A percentile compares a stretch with the other conserved stretches of the same genome.
phyloP scores from a whole-genome alignment of 64 coral and sea anemone genomes.

The Stylophora pistillata region DNA sequence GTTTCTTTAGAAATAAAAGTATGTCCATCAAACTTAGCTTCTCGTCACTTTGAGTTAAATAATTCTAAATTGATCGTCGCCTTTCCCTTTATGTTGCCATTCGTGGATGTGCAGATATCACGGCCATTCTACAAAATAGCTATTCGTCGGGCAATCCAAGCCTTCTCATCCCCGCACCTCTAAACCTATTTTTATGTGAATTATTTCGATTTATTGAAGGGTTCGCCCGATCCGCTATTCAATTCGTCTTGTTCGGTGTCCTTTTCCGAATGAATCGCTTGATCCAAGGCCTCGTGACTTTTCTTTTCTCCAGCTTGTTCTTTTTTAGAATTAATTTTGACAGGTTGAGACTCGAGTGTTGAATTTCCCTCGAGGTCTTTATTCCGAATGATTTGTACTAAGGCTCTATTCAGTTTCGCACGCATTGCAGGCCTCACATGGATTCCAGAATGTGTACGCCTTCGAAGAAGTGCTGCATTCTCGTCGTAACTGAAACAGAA shows the following conservation, averaged over 20 bases:
- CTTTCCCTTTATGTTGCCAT: too few relatives aligned
- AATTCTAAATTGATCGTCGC: too few relatives aligned
- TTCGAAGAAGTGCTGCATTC: constrained; percentile 24
- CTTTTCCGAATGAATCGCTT: background rate
- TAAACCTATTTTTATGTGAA: too few relatives aligned
- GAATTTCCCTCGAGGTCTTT: background rate
- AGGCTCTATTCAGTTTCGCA: constrained; percentile 26
- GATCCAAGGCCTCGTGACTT: background rate
- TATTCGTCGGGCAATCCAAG: too few relatives aligned
- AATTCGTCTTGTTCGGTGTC: background rate
- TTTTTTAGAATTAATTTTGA: background rate
- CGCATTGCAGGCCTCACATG: background rate
- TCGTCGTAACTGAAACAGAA: constrained; percentile 9
- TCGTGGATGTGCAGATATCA: too few relatives aligned
- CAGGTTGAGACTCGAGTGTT: background rate
- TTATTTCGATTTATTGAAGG: background rate
- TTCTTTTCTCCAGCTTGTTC: background rate
- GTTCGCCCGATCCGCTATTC: background rate
- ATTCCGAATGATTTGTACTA: constrained; percentile 32
- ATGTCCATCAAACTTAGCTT: too few relatives aligned
- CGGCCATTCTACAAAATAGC: too few relatives aligned
- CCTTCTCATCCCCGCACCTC: too few relatives aligned
- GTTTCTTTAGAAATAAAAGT: too few relatives aligned
- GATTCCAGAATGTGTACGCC: background rate
- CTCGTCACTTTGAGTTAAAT: too few relatives aligned